Base-by-base conservation (phyloP, 2,888 invertebrate species). In the Ichneumoninae sp. region DNA sequence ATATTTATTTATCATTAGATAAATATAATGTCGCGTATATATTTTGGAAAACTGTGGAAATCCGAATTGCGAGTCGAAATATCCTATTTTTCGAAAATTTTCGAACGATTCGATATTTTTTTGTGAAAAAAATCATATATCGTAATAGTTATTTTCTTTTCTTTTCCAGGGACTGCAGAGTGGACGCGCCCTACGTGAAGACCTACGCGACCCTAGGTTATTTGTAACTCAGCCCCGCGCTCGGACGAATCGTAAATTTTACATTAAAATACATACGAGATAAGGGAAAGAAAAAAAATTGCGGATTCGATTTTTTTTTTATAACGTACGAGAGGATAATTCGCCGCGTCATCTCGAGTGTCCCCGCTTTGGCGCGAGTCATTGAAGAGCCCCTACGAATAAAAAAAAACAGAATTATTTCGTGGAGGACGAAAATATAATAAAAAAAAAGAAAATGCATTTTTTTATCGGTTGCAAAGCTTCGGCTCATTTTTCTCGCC, bases 171-270 rank as follows among this genome's bases (percentile, higher is more conserved):
- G 97, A 97, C 94, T 97, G 97, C 95, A 96, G 96, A 94, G 96
- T 96, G 95, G 97, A 98, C 94, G 96, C 97, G 94, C 97, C 98
- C 93, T 98, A 98, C 95, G 97, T 97, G 94, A 98, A 98, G 96
- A 98, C 98, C 93, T 98, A 98, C 94, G 97, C 98, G 94, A 98
- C 98, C 91, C 96, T 98, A 94, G 98, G 98, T 94, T 98, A 98
- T 94, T 97, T 98, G 95, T 98, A 97, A 96, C 65, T 82, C 81
- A 52, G 78, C 54, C 70, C 78, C 44, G 57, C 78, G 47, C 30
- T 70, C 36, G 70, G 69, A 71, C 57, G 54, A 40, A 50, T 16
- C 16, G 50, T 44, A 80, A 75, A 78, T 80, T 84, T 80, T 80
- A 77, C 75, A 84, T 72, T 30, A 60, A 69, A 69, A n/a, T 62